phyloP scores from a whole-genome alignment of 2,113 vertebrate species.

The Colinus virginianus region DNA sequence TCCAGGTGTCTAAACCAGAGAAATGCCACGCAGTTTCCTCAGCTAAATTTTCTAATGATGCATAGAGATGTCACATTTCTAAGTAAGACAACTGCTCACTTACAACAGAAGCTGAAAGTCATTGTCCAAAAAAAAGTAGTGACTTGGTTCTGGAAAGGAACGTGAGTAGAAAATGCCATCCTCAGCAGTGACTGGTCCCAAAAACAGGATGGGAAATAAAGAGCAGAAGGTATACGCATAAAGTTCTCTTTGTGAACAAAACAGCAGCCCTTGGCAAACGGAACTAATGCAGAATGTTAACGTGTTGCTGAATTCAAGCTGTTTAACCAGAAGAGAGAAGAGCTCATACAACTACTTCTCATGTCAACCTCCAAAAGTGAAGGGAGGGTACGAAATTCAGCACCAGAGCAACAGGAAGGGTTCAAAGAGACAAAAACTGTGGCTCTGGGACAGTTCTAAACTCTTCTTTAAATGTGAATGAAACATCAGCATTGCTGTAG shows the following conservation, averaged over 20 bases:
- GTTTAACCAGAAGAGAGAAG: background rate
- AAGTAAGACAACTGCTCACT: background rate
- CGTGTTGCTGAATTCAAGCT: background rate
- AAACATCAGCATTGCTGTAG: background rate
- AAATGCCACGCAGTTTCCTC: background rate
- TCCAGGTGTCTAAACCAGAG: background rate
- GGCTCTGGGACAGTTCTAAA: background rate
- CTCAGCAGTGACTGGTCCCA: background rate
- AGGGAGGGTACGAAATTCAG: background rate
- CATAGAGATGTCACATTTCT: background rate
- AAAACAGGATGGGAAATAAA: background rate
- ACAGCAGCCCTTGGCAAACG: rapidly evolving
- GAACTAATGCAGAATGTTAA: background rate
- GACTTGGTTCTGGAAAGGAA: background rate
- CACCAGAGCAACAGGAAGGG: background rate
- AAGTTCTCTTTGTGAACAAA: rapidly evolving
- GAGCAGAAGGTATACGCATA: background rate
- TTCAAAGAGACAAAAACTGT: background rate
- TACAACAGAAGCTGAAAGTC: background rate
- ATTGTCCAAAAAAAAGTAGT: background rate
- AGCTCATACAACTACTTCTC: background rate
- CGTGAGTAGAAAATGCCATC: background rate
- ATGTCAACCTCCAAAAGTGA: background rate
- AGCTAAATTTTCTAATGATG: background rate
- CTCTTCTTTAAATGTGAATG: background rate